phyloP scores from a whole-genome alignment of 2,797 vertebrate species.

The Brotula barbata region DNA sequence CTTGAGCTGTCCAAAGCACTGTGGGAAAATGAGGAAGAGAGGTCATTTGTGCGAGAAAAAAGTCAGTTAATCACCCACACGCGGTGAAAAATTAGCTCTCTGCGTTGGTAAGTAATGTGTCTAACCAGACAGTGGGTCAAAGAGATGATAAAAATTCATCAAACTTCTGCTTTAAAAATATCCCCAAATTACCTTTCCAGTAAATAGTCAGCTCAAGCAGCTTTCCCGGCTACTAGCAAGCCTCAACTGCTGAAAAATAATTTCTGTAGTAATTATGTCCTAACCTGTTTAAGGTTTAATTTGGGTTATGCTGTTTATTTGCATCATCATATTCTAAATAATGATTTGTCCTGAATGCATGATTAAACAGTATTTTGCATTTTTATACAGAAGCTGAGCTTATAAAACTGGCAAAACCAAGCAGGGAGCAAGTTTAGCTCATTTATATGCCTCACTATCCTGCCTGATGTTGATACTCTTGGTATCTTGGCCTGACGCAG shows the following conservation, averaged over 20 bases:
- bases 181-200: slow-evolving; percentile 25
- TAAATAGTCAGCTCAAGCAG: slow-evolving; percentile 18
- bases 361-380: slow-evolving; percentile 55
- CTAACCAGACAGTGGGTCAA: slow-evolving; percentile 24
- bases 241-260: slow-evolving; percentile 38
- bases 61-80: slow-evolving; percentile 34
- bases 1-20: slow-evolving; percentile 86
- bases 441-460: slow-evolving; percentile 9
- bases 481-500: background rate
- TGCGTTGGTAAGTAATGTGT: slow-evolving; percentile 46
- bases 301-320: slow-evolving; percentile 52
- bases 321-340: slow-evolving; percentile 39
- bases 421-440: background rate
- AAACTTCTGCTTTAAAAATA: slow-evolving; percentile 33
- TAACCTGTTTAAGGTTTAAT: slow-evolving; percentile 58
- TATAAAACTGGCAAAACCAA: slow-evolving; percentile 13
- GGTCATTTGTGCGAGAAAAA: slow-evolving; percentile 21
- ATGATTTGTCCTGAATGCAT: slow-evolving; percentile 52
- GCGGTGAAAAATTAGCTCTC: slow-evolving; percentile 38
- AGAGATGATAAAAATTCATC: slow-evolving; percentile 50
- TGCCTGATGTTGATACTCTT: slow-evolving; percentile 8
- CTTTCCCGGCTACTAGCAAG: slow-evolving; percentile 23
- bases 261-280: slow-evolving; percentile 32
- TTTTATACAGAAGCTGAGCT: slow-evolving; percentile 33
- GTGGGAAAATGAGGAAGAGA: slow-evolving; percentile 2